Conservation (phyloP, 2,113 vertebrate species). For the Epinephelus moara region DNA sequence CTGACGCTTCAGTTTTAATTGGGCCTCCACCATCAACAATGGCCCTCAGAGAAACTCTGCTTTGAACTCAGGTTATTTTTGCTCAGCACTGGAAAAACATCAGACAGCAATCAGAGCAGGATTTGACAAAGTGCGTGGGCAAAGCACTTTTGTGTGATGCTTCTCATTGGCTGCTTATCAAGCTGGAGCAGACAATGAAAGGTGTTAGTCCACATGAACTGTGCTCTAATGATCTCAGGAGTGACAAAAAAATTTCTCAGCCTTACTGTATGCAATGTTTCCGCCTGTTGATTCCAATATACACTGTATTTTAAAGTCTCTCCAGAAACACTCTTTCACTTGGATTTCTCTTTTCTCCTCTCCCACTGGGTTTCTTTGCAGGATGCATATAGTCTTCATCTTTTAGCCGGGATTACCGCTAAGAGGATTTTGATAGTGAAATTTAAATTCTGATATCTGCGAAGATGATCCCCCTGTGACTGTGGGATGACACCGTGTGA, state of each 20-base stretch:
- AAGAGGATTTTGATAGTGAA: conserved; percentile 83
- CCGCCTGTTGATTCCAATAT: background rate
- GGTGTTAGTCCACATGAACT: conserved; percentile 35
- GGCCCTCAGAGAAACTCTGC: conserved; percentile 58
- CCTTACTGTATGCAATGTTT: background rate
- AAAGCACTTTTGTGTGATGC: conserved; percentile 47
- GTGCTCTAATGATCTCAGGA: conserved; percentile 46
- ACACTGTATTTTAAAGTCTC: background rate
- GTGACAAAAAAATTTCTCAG: background rate
- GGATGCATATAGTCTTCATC: conserved; percentile 40
- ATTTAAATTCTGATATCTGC: conserved; percentile 54
- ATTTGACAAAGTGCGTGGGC: conserved; percentile 49
- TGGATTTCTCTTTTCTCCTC: background rate
- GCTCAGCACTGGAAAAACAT: conserved; percentile 58
- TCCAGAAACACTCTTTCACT: conserved; percentile 8
- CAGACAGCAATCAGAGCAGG: conserved; percentile 48
- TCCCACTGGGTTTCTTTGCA: background rate
- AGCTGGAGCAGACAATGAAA: conserved; percentile 36
- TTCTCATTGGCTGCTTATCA: conserved; percentile 55
- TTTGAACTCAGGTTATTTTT: conserved; percentile 73
- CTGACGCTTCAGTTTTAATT: conserved; percentile 72
- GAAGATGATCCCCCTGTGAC: conserved; percentile 18
- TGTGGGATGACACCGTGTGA: background rate
- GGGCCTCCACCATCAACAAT: conserved; percentile 64
- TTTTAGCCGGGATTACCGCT: conserved; percentile 77